Evolutionary conservation across 1,140 invertebrate genomes (phyloP).

Genomic region (Pseudomyrmex sp.): DNA sequence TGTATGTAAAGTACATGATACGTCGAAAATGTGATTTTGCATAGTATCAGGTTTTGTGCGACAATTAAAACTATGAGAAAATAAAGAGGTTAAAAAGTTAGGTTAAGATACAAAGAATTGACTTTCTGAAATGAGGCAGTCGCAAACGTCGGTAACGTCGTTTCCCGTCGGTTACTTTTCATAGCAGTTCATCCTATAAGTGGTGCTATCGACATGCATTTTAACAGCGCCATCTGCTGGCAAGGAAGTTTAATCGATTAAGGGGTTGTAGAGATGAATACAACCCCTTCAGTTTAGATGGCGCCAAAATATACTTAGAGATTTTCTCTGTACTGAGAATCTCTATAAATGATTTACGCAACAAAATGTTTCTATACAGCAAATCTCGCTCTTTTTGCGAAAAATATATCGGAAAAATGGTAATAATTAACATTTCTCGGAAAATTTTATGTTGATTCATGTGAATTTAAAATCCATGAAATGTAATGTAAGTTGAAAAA

Average conservation of each 20-base stretch:
- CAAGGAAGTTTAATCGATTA: slow-evolving; percentile 65
- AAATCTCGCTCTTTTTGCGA: background rate
- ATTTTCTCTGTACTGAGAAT: background rate
- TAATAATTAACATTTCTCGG: background rate
- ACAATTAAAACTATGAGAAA: background rate
- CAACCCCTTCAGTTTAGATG: slow-evolving; percentile 57
- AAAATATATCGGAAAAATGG: background rate
- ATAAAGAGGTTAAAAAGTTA: background rate
- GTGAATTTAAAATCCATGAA: too few relatives aligned
- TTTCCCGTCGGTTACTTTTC: slow-evolving; percentile 68
- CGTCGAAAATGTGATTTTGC: background rate
- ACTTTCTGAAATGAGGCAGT: background rate
- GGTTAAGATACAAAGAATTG: background rate
- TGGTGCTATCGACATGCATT: slow-evolving; percentile 20
- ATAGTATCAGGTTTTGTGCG: background rate
- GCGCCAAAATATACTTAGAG: slow-evolving; percentile 55
- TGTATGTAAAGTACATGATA: background rate
- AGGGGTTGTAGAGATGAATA: slow-evolving; percentile 61
- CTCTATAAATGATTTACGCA: too few relatives aligned
- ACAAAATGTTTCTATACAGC: background rate
- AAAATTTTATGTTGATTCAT: background rate
- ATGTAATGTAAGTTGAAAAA: background rate
- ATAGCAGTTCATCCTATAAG: background rate
- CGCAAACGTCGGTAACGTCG: slow-evolving; percentile 64
- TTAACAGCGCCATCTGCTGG: slow-evolving; percentile 70